Evolutionary conservation across 2,888 invertebrate genomes (phyloP).

Genomic region (Leucophenga montana): DNA sequence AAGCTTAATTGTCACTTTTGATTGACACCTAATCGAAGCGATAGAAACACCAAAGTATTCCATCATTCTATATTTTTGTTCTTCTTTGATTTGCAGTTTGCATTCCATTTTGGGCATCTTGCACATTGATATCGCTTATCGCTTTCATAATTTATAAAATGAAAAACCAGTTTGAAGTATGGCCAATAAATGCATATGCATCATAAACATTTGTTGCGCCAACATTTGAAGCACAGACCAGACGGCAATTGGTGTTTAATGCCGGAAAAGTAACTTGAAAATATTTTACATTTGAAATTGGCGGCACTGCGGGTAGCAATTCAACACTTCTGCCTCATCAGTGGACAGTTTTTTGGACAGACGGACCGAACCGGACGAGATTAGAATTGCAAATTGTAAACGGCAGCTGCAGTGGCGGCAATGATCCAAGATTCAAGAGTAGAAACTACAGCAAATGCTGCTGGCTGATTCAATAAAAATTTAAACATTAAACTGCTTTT

Average conservation of each 20-base stretch:
- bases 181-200: slow-evolving; percentile 9
- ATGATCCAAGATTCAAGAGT: slow-evolving; percentile 1
- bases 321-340: slow-evolving; percentile 23
- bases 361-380: slow-evolving; percentile 23
- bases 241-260: slow-evolving; percentile 1
- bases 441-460: background rate
- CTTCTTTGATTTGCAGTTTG: background rate
- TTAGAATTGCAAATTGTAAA: slow-evolving; percentile 65
- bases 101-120: background rate
- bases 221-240: slow-evolving; percentile 1
- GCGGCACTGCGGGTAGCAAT: slow-evolving; percentile 22
- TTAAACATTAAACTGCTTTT: slow-evolving; percentile 70
- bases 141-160: slow-evolving; percentile 16
- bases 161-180: background rate
- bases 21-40: slow-evolving; percentile 61
- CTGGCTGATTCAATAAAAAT: slow-evolving; percentile 64
- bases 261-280: slow-evolving; percentile 16
- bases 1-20: slow-evolving; percentile 64
- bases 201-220: slow-evolving; percentile 13
- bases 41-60: slow-evolving; percentile 22
- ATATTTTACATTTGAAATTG: slow-evolving; percentile 23
- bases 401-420: slow-evolving; percentile 41
- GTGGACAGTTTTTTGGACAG: no score
- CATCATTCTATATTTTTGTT: slow-evolving; percentile 15
- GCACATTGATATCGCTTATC: slow-evolving; percentile 11